phyloP scores from a whole-genome alignment of 2,888 invertebrate genomes.

The Limnephilus lunatus region DNA sequence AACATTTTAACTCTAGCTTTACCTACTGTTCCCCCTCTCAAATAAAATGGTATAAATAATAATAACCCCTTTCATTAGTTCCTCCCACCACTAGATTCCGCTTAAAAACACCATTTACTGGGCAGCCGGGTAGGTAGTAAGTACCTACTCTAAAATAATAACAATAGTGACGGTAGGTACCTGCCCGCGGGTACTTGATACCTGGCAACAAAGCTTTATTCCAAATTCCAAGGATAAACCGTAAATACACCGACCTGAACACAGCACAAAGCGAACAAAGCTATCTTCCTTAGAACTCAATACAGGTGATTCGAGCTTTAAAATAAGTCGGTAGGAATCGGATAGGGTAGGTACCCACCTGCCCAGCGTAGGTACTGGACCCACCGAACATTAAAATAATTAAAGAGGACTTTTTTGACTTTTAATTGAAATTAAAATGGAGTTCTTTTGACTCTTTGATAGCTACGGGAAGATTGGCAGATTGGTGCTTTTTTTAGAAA shows the following conservation, averaged over 20 bases:
- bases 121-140: not conserved
- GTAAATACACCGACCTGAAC: not conserved
- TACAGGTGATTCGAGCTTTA: not conserved
- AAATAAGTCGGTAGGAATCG: not conserved
- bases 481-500: too few relatives aligned
- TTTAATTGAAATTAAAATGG: not conserved
- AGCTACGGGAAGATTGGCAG: not conserved
- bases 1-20: not conserved
- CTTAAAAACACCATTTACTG: not conserved
- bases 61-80: too few relatives aligned
- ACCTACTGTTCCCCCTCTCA: too few relatives aligned
- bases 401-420: not conserved
- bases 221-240: not conserved
- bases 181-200: not conserved
- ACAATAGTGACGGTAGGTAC: not conserved
- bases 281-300: not conserved
- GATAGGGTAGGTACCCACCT: not conserved
- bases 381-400: not conserved
- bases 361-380: not conserved
- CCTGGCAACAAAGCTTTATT: constrained; percentile 2
- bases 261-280: constrained; percentile 2
- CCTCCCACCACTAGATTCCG: not conserved
- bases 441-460: not conserved
- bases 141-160: not conserved
- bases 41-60: not conserved